phyloP scores from a whole-genome alignment of 2,888 invertebrate genomes.

The Penaeus monodon region DNA sequence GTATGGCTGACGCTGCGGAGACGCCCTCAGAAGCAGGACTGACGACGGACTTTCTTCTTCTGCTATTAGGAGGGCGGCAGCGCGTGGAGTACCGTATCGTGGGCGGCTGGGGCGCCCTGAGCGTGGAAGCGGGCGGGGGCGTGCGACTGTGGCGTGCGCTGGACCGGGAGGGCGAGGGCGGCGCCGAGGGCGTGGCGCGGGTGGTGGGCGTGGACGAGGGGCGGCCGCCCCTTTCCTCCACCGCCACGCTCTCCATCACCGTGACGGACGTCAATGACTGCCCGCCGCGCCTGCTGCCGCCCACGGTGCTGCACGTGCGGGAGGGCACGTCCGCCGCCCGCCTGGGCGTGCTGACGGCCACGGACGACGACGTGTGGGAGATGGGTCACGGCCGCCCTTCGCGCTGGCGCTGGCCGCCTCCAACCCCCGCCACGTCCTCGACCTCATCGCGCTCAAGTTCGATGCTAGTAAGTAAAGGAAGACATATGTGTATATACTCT shows the following conservation, averaged over 20 bases:
- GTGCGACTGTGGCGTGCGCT: conserved; percentile 32
- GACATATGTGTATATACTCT: neutral
- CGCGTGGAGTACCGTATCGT: conserved; percentile 37
- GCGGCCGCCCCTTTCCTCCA: conserved; percentile 52
- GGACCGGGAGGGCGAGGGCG: conserved; percentile 46
- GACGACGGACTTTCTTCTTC: too few species aligned
- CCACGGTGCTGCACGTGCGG: conserved; percentile 35
- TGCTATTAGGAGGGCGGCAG: conserved; percentile 29
- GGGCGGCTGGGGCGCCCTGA: conserved; percentile 46
- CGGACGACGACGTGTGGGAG: conserved; percentile 50
- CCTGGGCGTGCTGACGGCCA: conserved; percentile 25
- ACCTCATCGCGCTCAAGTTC: neutral
- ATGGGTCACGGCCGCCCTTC: conserved; percentile 52
- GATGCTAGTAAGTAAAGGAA: conserved; percentile 3
- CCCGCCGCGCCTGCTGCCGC: conserved; percentile 47
- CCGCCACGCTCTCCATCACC: conserved; percentile 55
- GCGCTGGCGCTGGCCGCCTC: conserved; percentile 39
- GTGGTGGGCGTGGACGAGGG: conserved; percentile 57
- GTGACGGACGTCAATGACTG: conserved; percentile 60
- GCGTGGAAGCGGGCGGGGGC: conserved; percentile 26
- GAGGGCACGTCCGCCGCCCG: conserved; percentile 15
- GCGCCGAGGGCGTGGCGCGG: conserved; percentile 25
- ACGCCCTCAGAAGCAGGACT: too few species aligned
- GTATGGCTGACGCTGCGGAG: too few species aligned
- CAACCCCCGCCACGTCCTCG: conserved; percentile 24